Evolutionary conservation across 2,113 vertebrate genomes (phyloP).

Genomic region (Sphaerodactylus townsendi): DNA sequence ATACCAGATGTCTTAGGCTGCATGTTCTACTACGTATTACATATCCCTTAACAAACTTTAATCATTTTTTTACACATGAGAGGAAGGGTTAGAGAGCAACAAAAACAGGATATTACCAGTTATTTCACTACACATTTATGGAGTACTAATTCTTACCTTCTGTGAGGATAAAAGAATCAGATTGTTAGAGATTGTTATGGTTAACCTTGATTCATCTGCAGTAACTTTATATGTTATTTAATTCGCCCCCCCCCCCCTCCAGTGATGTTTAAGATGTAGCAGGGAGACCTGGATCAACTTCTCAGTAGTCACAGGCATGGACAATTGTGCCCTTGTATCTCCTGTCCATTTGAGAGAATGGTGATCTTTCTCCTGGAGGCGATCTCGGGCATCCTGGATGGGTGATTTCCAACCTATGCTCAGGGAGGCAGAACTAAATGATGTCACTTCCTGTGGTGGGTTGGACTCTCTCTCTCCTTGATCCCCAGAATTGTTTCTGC

Average conservation of each 20-base stretch:
- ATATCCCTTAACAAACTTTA: not conserved
- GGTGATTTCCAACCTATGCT: too few species aligned
- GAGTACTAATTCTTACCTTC: not conserved
- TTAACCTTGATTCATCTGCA: not conserved
- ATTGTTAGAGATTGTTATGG: not conserved
- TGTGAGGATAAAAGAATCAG: not conserved
- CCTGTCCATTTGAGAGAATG: not conserved
- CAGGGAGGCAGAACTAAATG: too few species aligned
- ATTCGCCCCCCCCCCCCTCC: not conserved
- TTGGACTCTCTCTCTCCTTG: too few species aligned
- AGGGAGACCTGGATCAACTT: not conserved
- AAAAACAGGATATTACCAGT: not conserved
- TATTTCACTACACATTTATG: not conserved
- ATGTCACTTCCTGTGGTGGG: too few species aligned
- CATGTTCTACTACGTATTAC: not conserved
- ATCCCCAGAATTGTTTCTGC: too few species aligned
- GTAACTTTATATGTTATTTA: not conserved
- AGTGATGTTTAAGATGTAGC: not conserved
- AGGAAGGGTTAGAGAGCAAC: too few species aligned
- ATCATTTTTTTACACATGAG: not conserved
- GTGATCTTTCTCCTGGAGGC: not conserved
- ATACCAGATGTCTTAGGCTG: not conserved
- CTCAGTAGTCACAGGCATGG: not conserved
- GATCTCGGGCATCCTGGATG: too few species aligned
- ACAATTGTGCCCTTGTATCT: not conserved